Percentiles rank a stretch among this genome's conserved stretches.
These are phyloP conservation scores for Merodon equestris DNA, from an alignment of 2,888 invertebrate genomes.

Conservation along the genomic window DNA sequence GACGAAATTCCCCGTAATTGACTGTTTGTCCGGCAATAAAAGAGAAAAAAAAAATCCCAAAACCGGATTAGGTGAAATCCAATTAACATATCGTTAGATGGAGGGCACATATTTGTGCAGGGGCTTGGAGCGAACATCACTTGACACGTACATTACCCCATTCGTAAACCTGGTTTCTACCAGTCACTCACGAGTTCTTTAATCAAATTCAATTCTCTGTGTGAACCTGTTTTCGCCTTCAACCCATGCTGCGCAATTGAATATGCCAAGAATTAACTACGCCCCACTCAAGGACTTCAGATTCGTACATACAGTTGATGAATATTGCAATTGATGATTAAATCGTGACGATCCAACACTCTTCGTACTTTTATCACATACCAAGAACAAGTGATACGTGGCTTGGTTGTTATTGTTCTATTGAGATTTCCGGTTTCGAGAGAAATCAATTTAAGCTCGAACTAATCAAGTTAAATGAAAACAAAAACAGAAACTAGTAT, in stretches of 20 bases:
- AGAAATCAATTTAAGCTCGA: slow-evolving; percentile 20
- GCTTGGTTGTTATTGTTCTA: slow-evolving; percentile 16
- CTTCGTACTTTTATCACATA: slow-evolving; percentile 10
- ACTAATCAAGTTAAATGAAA: slow-evolving; percentile 56
- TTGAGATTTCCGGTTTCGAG: slow-evolving; percentile 63
- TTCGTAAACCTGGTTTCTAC: too few species aligned
- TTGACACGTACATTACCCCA: too few species aligned
- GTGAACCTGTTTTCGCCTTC: slow-evolving; percentile 17
- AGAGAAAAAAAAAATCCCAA: too few species aligned
- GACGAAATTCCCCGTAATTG: too few species aligned
- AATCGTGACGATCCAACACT: background rate
- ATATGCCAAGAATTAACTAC: slow-evolving; percentile 18
- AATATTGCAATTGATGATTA: slow-evolving; percentile 4
- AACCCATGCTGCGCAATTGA: slow-evolving; percentile 33
- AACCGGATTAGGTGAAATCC: too few species aligned
- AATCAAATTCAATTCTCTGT: slow-evolving; percentile 46
- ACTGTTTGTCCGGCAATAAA: too few species aligned
- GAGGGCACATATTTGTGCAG: too few species aligned
- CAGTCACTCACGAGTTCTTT: slow-evolving; percentile 1
- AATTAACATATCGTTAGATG: too few species aligned
- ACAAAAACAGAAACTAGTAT: slow-evolving; percentile 32
- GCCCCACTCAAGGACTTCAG: slow-evolving; percentile 38
- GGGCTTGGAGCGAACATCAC: too few species aligned
- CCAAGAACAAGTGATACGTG: background rate
- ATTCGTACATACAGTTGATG: background rate